Percentiles rank a stretch among this genome's conserved stretches.
These are phyloP conservation scores for Clusia tigrina DNA, from an alignment of 2,888 invertebrate species.

Conservation along the genomic window DNA sequence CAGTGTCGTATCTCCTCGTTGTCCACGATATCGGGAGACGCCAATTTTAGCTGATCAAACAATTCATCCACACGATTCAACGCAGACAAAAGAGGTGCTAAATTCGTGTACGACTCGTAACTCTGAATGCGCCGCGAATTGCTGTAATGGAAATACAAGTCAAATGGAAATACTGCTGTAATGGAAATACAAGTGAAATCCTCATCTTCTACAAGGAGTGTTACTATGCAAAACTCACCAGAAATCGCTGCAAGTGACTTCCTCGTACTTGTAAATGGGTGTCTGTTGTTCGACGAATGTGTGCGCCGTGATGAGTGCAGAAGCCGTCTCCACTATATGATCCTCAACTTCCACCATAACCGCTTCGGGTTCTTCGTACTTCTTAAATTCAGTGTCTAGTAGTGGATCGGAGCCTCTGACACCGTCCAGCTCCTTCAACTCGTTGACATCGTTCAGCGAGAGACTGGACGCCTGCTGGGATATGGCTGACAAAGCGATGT, in stretches of 20 bases:
- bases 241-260: slow-evolving; percentile 68
- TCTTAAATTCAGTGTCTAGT: slow-evolving; percentile 56
- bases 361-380: slow-evolving; percentile 70
- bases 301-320: slow-evolving; percentile 73
- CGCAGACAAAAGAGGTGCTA: slow-evolving; percentile 53
- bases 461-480: slow-evolving; percentile 77
- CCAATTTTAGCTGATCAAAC: slow-evolving; percentile 42
- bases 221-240: slow-evolving; percentile 67
- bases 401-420: slow-evolving; percentile 49
- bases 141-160: slow-evolving; percentile 37
- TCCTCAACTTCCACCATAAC: slow-evolving; percentile 83
- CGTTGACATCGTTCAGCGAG: slow-evolving; percentile 77
- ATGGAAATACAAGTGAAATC: no score
- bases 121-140: slow-evolving; percentile 60
- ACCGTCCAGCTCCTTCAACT: slow-evolving; percentile 68
- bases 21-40: slow-evolving; percentile 48
- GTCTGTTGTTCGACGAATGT: slow-evolving; percentile 73
- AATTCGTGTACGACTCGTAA: slow-evolving; percentile 59
- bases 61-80: slow-evolving; percentile 56
- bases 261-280: slow-evolving; percentile 76
- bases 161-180: background rate
- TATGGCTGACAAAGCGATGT: slow-evolving; percentile 63
- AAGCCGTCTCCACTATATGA: slow-evolving; percentile 80
- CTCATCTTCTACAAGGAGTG: background rate
- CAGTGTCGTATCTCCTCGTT: slow-evolving; percentile 50